These are phyloP conservation scores for Rambutsinella grinnellia DNA, from an alignment of 2,888 invertebrate genomes.

Conservation along the genomic window DNA sequence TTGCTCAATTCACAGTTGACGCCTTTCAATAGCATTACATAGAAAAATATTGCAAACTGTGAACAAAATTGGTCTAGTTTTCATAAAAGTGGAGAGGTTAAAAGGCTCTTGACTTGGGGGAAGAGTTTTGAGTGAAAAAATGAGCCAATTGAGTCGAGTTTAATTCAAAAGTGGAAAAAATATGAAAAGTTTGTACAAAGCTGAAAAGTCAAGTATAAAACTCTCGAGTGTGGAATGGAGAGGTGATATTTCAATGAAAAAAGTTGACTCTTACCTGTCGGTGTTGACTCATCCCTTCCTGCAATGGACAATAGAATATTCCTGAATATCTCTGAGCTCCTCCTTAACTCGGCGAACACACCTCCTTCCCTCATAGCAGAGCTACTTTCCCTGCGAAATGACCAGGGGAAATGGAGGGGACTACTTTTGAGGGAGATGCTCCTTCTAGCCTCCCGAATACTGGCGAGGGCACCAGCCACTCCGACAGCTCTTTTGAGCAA, in stretches of 20 bases:
- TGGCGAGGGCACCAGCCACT: constrained; percentile 65
- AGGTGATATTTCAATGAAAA: too few species aligned
- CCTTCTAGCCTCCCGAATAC: constrained; percentile 67
- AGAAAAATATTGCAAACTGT: too few species aligned
- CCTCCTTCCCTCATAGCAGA: constrained; percentile 67
- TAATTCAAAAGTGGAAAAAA: too few species aligned
- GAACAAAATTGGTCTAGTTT: too few species aligned
- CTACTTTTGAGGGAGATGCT: constrained; percentile 69
- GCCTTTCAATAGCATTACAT: too few species aligned
- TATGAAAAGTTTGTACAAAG: too few species aligned
- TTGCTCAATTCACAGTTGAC: too few species aligned
- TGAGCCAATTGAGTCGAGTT: background rate
- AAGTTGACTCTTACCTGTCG: constrained; percentile 61
- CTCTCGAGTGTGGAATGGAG: too few species aligned
- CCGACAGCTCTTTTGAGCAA: constrained; percentile 66
- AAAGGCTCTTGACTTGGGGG: too few species aligned
- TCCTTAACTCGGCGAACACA: constrained; percentile 69
- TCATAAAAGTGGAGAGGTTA: background rate
- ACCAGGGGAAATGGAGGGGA: constrained; percentile 67
- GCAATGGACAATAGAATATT: constrained; percentile 69
- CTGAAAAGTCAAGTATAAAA: too few species aligned
- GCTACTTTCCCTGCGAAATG: constrained; percentile 65
- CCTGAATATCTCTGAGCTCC: constrained; percentile 70
- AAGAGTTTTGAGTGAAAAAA: background rate
- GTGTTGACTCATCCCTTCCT: constrained; percentile 67